Percentiles rank a stretch among this genome's conserved stretches.
Conservation (phyloP, 2,797 vertebrate species). For the Hippoglossus hippoglossus region DNA sequence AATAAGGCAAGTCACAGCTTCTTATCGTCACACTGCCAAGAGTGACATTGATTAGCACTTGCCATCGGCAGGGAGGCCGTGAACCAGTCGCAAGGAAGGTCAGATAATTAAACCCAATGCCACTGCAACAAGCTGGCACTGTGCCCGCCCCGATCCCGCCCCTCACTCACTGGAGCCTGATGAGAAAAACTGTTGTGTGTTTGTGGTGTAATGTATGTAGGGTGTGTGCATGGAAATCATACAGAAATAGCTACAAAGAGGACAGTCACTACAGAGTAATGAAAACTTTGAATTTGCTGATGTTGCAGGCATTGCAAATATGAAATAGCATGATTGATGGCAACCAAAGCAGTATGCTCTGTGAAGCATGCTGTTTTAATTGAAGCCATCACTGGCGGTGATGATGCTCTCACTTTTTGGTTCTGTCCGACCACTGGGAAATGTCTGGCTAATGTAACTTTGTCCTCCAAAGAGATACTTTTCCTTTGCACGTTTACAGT, state of each 20-base stretch:
- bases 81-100: constrained; percentile 66
- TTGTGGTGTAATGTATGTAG: constrained; percentile 8
- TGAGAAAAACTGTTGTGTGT: constrained; percentile 18
- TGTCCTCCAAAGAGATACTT: constrained; percentile 3
- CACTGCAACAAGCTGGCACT: constrained; percentile 62
- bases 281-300: neutral
- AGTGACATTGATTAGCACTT: constrained; percentile 77
- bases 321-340: constrained; percentile 1
- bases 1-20: constrained; percentile 67
- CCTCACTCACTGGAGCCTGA: constrained; percentile 5
- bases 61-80: constrained; percentile 55
- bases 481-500: constrained; percentile 19
- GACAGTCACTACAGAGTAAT: neutral
- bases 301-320: neutral
- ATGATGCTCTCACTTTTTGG: neutral
- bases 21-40: constrained; percentile 67
- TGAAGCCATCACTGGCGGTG: neutral
- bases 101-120: constrained; percentile 78
- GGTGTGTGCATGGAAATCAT: constrained; percentile 1
- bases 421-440: constrained; percentile 7
- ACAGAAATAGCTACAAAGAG: neutral
- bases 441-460: neutral
- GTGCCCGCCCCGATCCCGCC: constrained; percentile 45
- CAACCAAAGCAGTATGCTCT: constrained; percentile 6
- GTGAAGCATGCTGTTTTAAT: constrained; percentile 17